Percentiles rank a stretch among this genome's conserved stretches.
These are phyloP conservation scores for Sebastes steindachneri DNA, from an alignment of 2,797 vertebrate species.

Conservation along the genomic window DNA sequence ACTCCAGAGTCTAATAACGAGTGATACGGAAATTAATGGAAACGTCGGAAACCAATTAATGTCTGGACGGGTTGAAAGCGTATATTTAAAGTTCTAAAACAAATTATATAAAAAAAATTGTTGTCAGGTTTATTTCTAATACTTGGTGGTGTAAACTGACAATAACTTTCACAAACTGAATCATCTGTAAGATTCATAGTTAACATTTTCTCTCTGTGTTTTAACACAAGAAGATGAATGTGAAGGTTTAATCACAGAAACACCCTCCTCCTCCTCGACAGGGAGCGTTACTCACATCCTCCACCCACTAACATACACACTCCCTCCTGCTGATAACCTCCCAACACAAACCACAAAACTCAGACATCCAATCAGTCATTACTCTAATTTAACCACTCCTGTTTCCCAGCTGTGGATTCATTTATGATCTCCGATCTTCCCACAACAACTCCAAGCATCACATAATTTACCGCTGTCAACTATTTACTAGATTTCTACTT, in stretches of 20 bases:
- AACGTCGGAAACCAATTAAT: no score
- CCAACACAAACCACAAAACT: slow-evolving; percentile 1
- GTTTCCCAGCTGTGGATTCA: neutral
- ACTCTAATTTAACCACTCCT: neutral
- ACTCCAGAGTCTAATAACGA: no score
- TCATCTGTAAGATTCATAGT: neutral
- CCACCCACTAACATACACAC: neutral
- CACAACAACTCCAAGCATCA: neutral
- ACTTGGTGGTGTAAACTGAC: neutral
- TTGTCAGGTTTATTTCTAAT: neutral
- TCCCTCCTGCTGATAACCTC: neutral
- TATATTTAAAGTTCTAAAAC: no score
- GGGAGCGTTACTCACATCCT: slow-evolving; percentile 35
- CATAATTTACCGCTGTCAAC: no score
- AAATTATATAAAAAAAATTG: no score
- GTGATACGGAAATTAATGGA: no score
- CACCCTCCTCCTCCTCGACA: neutral
- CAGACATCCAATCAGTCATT: slow-evolving; percentile 5
- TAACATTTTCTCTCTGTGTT: neutral
- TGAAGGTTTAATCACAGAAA: neutral
- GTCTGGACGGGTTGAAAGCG: no score
- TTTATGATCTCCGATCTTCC: neutral
- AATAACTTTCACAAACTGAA: neutral
- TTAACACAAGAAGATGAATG: neutral
- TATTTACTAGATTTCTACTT: neutral